Conservation (phyloP, 2,113 vertebrate species). For the Bujurquina vittata region DNA sequence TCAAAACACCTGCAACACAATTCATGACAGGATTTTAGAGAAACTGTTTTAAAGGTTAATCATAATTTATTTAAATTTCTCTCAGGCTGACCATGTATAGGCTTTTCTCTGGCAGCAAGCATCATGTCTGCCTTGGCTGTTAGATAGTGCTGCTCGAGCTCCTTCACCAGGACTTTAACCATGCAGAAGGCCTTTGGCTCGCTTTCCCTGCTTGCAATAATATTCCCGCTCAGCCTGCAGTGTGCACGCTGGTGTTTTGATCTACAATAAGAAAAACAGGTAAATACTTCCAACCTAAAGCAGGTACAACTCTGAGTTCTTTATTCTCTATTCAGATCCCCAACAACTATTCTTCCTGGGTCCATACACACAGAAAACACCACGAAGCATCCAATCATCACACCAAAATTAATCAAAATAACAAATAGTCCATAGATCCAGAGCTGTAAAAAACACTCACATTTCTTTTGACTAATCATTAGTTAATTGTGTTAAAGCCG, state of each 20-base stretch:
- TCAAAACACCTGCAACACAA: slow-evolving; percentile 78
- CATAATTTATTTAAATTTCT: background rate
- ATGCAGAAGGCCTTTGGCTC: slow-evolving; percentile 55
- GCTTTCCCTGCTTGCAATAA: background rate
- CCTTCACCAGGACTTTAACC: slow-evolving; percentile 73
- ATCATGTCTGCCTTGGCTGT: slow-evolving; percentile 82
- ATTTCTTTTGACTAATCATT: no score
- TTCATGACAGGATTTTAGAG: background rate
- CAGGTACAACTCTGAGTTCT: background rate
- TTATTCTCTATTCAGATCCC: no score
- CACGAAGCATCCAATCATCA: background rate
- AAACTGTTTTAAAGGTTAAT: background rate
- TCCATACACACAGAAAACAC: background rate
- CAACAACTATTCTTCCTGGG: background rate
- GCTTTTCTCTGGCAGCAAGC: slow-evolving; percentile 80
- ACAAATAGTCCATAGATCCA: background rate
- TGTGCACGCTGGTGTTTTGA: slow-evolving; percentile 42
- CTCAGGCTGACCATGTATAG: slow-evolving; percentile 81
- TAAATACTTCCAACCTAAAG: background rate
- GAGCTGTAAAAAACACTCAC: no score
- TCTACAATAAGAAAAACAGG: slow-evolving; percentile 54
- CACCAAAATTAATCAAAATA: background rate
- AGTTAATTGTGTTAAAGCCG: no score
- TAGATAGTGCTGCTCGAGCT: slow-evolving; percentile 81
- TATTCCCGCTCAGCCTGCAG: slow-evolving; percentile 44